Percentiles rank a stretch among this genome's conserved stretches.
These are phyloP conservation scores for Cydia strobilella DNA, from an alignment of 1,140 invertebrate genomes.

Conservation along the genomic window DNA sequence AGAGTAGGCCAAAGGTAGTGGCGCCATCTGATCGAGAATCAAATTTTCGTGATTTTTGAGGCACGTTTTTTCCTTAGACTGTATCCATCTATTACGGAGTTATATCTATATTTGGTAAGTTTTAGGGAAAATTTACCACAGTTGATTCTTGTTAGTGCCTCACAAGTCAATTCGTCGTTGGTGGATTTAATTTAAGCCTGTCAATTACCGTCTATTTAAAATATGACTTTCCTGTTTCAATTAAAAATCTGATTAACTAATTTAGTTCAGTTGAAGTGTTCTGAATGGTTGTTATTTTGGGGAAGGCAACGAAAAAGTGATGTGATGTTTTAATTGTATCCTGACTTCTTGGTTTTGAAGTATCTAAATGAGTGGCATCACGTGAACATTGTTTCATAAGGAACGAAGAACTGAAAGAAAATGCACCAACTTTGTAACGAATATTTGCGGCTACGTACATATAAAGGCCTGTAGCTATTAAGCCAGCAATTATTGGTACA, in stretches of 20 bases:
- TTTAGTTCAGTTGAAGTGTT: slow-evolving; percentile 26
- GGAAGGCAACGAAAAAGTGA: slow-evolving; percentile 5
- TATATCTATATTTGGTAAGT: no score
- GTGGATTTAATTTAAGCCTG: slow-evolving; percentile 71
- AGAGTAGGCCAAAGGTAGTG: no score
- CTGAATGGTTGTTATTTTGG: neutral
- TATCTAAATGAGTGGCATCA: neutral
- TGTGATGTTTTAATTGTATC: neutral
- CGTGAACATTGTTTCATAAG: neutral
- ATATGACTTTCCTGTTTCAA: slow-evolving; percentile 55
- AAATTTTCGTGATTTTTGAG: no score
- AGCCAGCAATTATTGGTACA: no score
- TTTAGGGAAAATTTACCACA: neutral
- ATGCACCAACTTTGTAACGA: neutral
- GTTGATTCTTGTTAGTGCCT: slow-evolving; percentile 60
- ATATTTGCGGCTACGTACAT: no score
- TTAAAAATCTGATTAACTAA: slow-evolving; percentile 34
- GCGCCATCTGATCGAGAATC: no score
- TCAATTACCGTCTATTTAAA: slow-evolving; percentile 67
- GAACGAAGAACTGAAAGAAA: neutral
- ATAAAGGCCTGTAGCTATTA: no score
- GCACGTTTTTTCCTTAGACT: no score
- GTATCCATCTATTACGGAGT: no score
- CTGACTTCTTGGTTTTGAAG: neutral
- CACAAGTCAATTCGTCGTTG: slow-evolving; percentile 66